Evolutionary conservation across 2,888 invertebrate species (phyloP).

Genomic region (Eilema sororculum): DNA sequence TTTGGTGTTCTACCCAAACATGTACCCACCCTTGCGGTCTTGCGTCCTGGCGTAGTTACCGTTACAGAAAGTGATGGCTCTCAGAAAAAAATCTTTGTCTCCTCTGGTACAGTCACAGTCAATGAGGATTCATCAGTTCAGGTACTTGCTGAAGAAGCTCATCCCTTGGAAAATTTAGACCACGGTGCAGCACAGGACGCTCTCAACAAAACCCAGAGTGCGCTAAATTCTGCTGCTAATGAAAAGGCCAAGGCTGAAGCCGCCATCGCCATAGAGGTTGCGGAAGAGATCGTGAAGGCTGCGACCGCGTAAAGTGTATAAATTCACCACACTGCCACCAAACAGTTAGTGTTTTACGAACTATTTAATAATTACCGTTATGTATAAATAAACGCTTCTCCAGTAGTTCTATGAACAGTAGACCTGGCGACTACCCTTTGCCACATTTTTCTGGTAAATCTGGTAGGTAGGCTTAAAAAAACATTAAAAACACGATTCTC

Average conservation of each 20-base stretch:
- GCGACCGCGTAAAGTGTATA: conserved; percentile 75
- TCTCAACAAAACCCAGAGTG: conserved; percentile 93
- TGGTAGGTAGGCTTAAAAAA: too few species aligned
- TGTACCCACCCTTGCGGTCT: conserved; percentile 97
- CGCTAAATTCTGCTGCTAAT: conserved; percentile 92
- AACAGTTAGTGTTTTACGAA: conserved; percentile 71
- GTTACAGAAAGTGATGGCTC: conserved; percentile 95
- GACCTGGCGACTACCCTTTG: too few species aligned
- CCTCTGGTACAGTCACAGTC: conserved; percentile 97
- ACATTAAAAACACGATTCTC: too few species aligned
- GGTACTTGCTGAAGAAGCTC: conserved; percentile 98
- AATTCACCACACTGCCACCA: conserved; percentile 19
- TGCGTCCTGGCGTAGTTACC: conserved; percentile 97
- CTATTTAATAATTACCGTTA: conserved; percentile 63
- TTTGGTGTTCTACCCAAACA: conserved; percentile 99
- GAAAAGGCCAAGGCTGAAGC: conserved; percentile 96
- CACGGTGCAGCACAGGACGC: conserved; percentile 93
- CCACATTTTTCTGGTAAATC: too few species aligned
- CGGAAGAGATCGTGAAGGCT: conserved; percentile 97
- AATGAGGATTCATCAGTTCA: conserved; percentile 98
- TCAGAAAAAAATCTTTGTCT: conserved; percentile 96
- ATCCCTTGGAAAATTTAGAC: conserved; percentile 94
- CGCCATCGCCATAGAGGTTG: conserved; percentile 96
- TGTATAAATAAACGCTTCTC: conserved; percentile 72
- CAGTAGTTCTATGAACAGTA: too few species aligned